Evolutionary conservation across 2,888 invertebrate genomes (phyloP).

Genomic region (Synanthedon tipuliformis): DNA sequence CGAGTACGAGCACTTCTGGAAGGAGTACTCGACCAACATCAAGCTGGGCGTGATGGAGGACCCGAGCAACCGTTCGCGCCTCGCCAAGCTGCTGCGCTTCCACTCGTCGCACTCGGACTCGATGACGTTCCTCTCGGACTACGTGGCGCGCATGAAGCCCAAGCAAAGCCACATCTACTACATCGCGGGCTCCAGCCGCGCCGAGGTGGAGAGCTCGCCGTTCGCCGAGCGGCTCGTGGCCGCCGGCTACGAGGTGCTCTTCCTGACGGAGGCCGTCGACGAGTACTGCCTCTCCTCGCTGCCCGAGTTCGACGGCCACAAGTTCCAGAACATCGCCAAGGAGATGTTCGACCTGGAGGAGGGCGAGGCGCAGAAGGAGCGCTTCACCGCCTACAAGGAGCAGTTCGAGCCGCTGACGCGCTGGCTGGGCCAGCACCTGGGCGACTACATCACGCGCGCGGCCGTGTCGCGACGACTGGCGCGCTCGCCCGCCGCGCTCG

Average conservation of each 20-base stretch:
- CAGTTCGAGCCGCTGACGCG: conserved; percentile 89
- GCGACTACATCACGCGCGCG: conserved; percentile 82
- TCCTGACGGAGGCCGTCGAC: conserved; percentile 95
- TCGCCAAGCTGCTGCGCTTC: conserved; percentile 95
- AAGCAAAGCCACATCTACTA: conserved; percentile 96
- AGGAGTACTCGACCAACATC: conserved; percentile 97
- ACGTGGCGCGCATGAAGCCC: conserved; percentile 94
- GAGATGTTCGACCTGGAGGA: conserved; percentile 93
- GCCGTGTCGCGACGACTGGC: conserved; percentile 88
- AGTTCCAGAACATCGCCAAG: conserved; percentile 99
- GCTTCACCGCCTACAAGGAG: conserved; percentile 79
- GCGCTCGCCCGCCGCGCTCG: conserved; percentile 94
- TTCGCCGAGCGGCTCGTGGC: conserved; percentile 94
- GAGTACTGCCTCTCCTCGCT: conserved; percentile 96
- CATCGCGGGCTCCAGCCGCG: conserved; percentile 89
- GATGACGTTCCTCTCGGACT: conserved; percentile 85
- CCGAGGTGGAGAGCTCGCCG: conserved; percentile 89
- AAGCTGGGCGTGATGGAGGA: conserved; percentile 98
- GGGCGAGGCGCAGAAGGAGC: conserved; percentile 76
- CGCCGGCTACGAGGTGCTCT: conserved; percentile 96
- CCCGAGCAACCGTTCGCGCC: conserved; percentile 92
- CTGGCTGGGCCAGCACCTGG: conserved; percentile 89
- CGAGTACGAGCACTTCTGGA: conserved; percentile 96
- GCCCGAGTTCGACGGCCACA: conserved; percentile 98
- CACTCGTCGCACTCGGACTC: conserved; percentile 78